Evolutionary conservation across 2,113 vertebrate species (phyloP), one percentile per base, ranked within the genome.

Genomic region (Cyprinus carpio): DNA sequence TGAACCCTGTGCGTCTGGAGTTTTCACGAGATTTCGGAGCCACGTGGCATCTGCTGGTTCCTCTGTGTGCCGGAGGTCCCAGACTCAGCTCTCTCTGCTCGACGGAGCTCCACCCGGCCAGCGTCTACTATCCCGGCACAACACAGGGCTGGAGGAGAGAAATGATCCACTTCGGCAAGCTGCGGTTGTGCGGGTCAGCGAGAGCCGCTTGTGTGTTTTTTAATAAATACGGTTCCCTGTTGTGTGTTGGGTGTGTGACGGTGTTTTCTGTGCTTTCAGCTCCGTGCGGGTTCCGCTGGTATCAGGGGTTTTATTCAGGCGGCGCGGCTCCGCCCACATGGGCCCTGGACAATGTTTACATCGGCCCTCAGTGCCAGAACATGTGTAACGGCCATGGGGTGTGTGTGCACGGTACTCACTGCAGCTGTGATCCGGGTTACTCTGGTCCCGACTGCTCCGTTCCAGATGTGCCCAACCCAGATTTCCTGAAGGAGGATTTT

Each of bases 401-500:
- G 56, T 99, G 98, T 86, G 60, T 96, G 86, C 96, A 96, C 0
- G 97, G 97, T 46, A 96, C 96, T 20, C 96, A 95, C 86, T 99
- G 98, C 89, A 90, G 94, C 82, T 99, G 98, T 84, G 98, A 99
- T 87, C 94, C 95, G 0, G 95, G 96, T 0, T 97, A 96, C 91
- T 97, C 98, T 3, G 98, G 97, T 15, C 92, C 95, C 0, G 97
- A 96, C 88, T 99, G 98, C 90, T 97, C 94, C 87, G 93, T 95
- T 65, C 96, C 96, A 76, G 96, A 97, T 88, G 95, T 94, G 78
- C 97, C 96, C 90, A 98, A 98, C 87, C 92, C 96, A 5, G 96
- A 99, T 88, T 99, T 99, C 91, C 96, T 99, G 16, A 99, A 99
- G 88, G 97, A 99, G 86, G 98, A 99, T 90, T 99, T 99, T 92